These are phyloP conservation scores for Toxotes jaculatrix DNA, from an alignment of 2,113 vertebrate genomes.

Conservation along the genomic window DNA sequence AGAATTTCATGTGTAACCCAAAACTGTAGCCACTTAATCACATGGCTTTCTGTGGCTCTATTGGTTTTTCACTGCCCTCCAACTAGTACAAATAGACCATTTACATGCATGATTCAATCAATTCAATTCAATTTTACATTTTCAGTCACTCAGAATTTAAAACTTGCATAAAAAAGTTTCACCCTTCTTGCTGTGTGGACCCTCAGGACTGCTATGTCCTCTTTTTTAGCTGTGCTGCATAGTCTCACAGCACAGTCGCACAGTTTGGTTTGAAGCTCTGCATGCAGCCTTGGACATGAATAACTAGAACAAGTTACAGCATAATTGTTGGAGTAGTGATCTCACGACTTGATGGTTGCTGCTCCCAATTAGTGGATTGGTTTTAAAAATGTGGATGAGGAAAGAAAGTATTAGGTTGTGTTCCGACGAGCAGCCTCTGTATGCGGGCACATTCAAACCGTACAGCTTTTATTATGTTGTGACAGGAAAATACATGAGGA, in stretches of 20 bases:
- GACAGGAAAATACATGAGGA: background rate
- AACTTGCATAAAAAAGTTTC: background rate
- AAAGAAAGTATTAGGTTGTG: background rate
- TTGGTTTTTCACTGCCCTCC: background rate
- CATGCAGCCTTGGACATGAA: constrained; percentile 13
- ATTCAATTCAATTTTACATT: too few species aligned
- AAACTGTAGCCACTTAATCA: background rate
- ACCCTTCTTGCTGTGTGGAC: background rate
- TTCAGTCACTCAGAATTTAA: background rate
- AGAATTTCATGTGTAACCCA: background rate
- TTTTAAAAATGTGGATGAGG: background rate
- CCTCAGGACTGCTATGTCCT: background rate
- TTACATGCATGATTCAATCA: background rate
- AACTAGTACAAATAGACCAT: background rate
- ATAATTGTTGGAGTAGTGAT: background rate
- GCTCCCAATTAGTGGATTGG: background rate
- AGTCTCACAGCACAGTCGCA: background rate
- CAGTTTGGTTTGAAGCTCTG: constrained; percentile 10
- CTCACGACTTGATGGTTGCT: background rate
- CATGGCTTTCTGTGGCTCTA: too few species aligned
- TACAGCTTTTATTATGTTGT: background rate
- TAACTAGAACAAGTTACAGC: constrained; percentile 3
- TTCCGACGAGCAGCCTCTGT: background rate
- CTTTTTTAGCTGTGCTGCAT: constrained; percentile 9
- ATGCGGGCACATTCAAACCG: background rate